Evolutionary conservation across 2,888 invertebrate genomes (phyloP), one percentile per base, ranked within the genome.

Genomic region (Eilema caniola): DNA sequence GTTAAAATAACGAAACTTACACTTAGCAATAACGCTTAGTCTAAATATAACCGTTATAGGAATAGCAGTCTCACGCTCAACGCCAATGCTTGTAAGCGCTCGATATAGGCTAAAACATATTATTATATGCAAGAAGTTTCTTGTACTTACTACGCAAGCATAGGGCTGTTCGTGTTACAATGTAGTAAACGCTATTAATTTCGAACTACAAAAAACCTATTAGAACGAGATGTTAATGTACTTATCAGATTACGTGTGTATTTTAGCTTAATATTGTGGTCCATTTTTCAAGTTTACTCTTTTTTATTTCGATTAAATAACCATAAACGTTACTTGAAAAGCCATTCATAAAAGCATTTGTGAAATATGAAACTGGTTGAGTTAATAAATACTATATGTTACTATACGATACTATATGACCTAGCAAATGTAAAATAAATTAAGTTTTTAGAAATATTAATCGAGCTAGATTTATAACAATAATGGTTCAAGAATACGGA

Each of bases 71-170:
- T 78, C 87, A 73, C 65, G 88, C 86, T 86, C 86, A 86, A 73
- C 83, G 81, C 69, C 76, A 69, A 84, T 87, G 90, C 89, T 88
- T 90, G 89, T 90, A 90, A 91, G 92, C 92, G 92, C 92, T 93
- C 93, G 90, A 95, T 95, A 95, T 95, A 95, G 93, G 93, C 92
- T 95, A 95, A 94, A 94, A 93, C 93, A 94, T 95, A 95, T 95
- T 95, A 95, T 95, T 95, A 95, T 95, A 95, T 95, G 95, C 95
- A 93, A 94, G 95, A 94, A 92, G 94, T 95, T 92, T 95, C 95
- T 95, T 95, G 92, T 93, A 94, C 93, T 94, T 93, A 94, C 93
- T 94, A 94, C 91, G 93, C 90, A 88, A 90, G 89, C 85, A 88
- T 95, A 95, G 94, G 94, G 95, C 87, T 94, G 95, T 72, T 77